Evolutionary conservation across 2,888 invertebrate genomes (phyloP).

Genomic region (Eutolmus rufibarbis): DNA sequence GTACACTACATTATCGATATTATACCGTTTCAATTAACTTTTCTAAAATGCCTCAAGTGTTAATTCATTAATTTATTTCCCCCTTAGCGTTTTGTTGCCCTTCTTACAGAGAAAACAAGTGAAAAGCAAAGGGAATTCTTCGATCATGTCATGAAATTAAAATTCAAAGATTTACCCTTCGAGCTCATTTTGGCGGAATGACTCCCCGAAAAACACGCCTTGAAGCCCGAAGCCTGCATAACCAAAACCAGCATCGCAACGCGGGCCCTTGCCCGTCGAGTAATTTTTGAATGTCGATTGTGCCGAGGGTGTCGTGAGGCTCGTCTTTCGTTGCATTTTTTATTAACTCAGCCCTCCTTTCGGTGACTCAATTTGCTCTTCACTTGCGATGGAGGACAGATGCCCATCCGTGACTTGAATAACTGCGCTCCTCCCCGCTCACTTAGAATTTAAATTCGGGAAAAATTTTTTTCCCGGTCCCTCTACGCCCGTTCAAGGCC

Average conservation of each 20-base stretch:
- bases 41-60: not conserved
- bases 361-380: not conserved
- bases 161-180: not conserved
- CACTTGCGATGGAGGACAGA: not conserved
- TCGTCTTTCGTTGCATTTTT: not conserved
- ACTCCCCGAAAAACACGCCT: not conserved
- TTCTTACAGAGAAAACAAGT: not conserved
- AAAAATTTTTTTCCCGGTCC: not conserved
- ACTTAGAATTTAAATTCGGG: not conserved
- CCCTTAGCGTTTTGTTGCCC: not conserved
- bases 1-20: not conserved
- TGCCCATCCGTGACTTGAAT: slow-evolving; percentile 9
- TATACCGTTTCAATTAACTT: not conserved
- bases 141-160: not conserved
- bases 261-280: not conserved
- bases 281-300: not conserved
- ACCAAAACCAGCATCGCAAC: not conserved
- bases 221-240: not conserved
- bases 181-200: not conserved
- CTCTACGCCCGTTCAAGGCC: not conserved
- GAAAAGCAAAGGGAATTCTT: not conserved
- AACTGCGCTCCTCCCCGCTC: not conserved
- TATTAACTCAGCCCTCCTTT: not conserved
- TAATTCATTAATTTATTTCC: not conserved
- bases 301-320: not conserved